These are phyloP conservation scores for Tortrix viridana DNA, from an alignment of 2,888 invertebrate species.

Conservation along the genomic window DNA sequence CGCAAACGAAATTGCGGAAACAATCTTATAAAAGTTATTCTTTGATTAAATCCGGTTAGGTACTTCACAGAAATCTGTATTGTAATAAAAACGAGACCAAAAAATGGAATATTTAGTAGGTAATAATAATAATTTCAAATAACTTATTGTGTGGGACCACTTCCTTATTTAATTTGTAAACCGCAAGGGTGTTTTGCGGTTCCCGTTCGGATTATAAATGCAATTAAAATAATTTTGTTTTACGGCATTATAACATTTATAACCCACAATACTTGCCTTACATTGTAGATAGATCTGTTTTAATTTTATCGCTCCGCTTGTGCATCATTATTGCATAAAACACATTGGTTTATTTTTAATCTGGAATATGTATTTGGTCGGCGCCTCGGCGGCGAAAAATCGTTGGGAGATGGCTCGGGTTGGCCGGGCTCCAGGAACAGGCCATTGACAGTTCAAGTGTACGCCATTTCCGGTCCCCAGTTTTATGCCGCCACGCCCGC, in stretches of 20 bases:
- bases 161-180: no score
- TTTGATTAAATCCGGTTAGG: no score
- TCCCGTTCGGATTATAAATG: no score
- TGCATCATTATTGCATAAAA: neutral
- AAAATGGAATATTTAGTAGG: no score
- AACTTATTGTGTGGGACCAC: no score
- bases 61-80: no score
- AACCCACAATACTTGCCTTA: slow-evolving; percentile 1
- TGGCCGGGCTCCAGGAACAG: slow-evolving; percentile 74
- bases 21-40: no score
- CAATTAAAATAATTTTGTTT: no score
- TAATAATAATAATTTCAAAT: no score
- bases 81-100: no score
- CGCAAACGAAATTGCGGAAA: no score
- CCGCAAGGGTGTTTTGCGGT: no score
- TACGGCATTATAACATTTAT: neutral
- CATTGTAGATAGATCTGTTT: slow-evolving; percentile 1
- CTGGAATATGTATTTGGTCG: slow-evolving; percentile 1
- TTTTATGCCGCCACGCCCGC: slow-evolving; percentile 43
- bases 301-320: neutral
- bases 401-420: slow-evolving; percentile 47
- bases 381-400: slow-evolving; percentile 39
- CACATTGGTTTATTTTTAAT: neutral
- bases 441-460: slow-evolving; percentile 73
- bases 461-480: slow-evolving; percentile 64